Conservation (phyloP, 2,888 invertebrate genomes). For the Scelioninae gen. 1 region DNA sequence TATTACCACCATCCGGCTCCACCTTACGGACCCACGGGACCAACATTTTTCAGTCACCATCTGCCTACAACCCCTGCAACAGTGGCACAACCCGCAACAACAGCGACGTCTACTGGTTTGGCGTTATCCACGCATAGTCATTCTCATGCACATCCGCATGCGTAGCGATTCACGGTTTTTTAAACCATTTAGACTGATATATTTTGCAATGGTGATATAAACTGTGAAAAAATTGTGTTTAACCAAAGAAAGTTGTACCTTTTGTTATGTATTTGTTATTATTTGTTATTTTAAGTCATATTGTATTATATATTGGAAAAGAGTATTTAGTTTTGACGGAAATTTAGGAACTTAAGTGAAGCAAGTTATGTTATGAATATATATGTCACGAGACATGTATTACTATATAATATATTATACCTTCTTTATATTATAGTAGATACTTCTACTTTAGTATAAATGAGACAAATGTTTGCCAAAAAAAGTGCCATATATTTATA, state of each 20-base stretch:
- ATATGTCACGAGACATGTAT: too few species aligned
- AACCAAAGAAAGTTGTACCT: background rate
- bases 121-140: slow-evolving; percentile 77
- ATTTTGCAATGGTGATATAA: slow-evolving; percentile 48
- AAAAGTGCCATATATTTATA: slow-evolving; percentile 83
- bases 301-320: too few species aligned
- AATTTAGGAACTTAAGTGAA: too few species aligned
- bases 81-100: slow-evolving; percentile 71
- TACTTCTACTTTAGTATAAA: too few species aligned
- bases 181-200: slow-evolving; percentile 26
- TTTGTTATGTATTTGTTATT: slow-evolving; percentile 13
- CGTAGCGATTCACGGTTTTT: slow-evolving; percentile 79
- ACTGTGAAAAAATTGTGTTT: slow-evolving; percentile 43
- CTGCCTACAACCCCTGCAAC: slow-evolving; percentile 77
- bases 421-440: too few species aligned
- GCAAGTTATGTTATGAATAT: too few species aligned
- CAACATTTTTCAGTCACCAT: slow-evolving; percentile 82
- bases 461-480: too few species aligned
- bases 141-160: slow-evolving; percentile 82
- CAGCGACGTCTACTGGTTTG: slow-evolving; percentile 78
- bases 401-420: too few species aligned
- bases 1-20: slow-evolving; percentile 82
- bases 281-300: too few species aligned
- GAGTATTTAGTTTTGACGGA: too few species aligned
- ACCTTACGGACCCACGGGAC: slow-evolving; percentile 80